Evolutionary conservation across 2,888 invertebrate species (phyloP).

Genomic region (Polylopha cassiicola): DNA sequence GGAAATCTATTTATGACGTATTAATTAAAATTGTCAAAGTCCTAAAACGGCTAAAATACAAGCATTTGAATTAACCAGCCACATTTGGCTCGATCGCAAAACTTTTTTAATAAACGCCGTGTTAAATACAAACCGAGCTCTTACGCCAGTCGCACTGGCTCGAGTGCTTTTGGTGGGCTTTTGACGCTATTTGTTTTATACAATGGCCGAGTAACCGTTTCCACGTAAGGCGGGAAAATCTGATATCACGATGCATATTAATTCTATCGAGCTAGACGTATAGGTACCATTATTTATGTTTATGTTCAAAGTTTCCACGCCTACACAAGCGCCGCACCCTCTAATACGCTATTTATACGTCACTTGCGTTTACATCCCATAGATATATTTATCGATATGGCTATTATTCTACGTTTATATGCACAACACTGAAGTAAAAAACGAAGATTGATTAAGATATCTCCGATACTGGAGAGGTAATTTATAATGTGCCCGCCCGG

Average conservation of each 20-base stretch:
- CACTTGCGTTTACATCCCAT: too few relatives aligned
- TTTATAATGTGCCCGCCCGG: too few relatives aligned
- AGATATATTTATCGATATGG: too few relatives aligned
- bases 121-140: slow-evolving; percentile 17
- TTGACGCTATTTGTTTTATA: slow-evolving; percentile 7
- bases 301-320: slow-evolving; percentile 3
- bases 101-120: slow-evolving; percentile 26
- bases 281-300: slow-evolving; percentile 7
- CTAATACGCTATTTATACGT: too few relatives aligned
- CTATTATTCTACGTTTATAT: too few relatives aligned
- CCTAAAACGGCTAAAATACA: slow-evolving; percentile 2
- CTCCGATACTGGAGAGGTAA: too few relatives aligned
- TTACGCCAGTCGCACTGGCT: slow-evolving; percentile 15
- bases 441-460: too few relatives aligned
- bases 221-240: slow-evolving; percentile 10
- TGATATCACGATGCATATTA: slow-evolving; percentile 15
- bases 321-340: too few relatives aligned
- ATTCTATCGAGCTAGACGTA: neutral
- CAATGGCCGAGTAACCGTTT: slow-evolving; percentile 7
- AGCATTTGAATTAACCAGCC: slow-evolving; percentile 15
- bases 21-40: slow-evolving; percentile 5
- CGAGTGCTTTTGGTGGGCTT: too few relatives aligned
- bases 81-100: slow-evolving; percentile 13
- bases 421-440: too few relatives aligned
- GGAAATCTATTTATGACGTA: too few relatives aligned